Percentiles rank a stretch among this genome's conserved stretches.
Conservation (phyloP, 2,888 invertebrate species). For the Caenorhabditis plicata region DNA sequence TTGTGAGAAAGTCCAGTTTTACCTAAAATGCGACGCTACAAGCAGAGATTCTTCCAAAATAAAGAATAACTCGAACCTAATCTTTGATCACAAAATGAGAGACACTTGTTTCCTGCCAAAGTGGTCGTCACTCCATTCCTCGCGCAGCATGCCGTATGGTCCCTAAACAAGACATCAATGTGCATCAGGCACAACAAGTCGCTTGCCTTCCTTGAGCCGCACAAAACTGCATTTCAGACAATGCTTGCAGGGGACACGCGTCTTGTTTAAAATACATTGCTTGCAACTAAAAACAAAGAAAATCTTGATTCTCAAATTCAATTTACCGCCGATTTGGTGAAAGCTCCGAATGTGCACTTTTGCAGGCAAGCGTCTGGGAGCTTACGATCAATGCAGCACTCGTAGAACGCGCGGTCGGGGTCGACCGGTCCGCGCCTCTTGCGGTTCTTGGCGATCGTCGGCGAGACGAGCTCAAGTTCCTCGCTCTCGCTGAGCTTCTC, state of each 20-base stretch:
- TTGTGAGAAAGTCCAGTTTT: no score
- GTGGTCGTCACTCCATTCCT: conserved; percentile 62
- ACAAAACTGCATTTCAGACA: conserved; percentile 61
- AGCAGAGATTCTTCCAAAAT: background rate
- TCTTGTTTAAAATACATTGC: conserved; percentile 64
- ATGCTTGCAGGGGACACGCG: conserved; percentile 58
- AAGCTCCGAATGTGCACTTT: conserved; percentile 54
- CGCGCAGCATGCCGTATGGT: conserved; percentile 56
- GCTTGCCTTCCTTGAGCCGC: conserved; percentile 53
- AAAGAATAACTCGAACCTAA: no score
- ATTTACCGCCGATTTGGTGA: conserved; percentile 47
- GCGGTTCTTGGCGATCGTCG: conserved; percentile 25
- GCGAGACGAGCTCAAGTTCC: conserved; percentile 31
- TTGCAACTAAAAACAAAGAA: conserved; percentile 25
- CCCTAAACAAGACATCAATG: conserved; percentile 24
- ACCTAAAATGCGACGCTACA: background rate
- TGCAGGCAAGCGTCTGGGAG: conserved; percentile 60
- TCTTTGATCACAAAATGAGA: conserved; percentile 60
- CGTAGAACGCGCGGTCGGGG: conserved; percentile 59
- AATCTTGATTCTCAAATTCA: background rate
- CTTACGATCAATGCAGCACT: conserved; percentile 60
- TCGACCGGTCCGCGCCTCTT: conserved; percentile 24
- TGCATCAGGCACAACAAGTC: background rate
- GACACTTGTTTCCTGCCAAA: conserved; percentile 57
- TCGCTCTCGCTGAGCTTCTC: conserved; percentile 23